Base-by-base conservation (phyloP, 2,797 vertebrate species). In the Chloroceryle inda region DNA sequence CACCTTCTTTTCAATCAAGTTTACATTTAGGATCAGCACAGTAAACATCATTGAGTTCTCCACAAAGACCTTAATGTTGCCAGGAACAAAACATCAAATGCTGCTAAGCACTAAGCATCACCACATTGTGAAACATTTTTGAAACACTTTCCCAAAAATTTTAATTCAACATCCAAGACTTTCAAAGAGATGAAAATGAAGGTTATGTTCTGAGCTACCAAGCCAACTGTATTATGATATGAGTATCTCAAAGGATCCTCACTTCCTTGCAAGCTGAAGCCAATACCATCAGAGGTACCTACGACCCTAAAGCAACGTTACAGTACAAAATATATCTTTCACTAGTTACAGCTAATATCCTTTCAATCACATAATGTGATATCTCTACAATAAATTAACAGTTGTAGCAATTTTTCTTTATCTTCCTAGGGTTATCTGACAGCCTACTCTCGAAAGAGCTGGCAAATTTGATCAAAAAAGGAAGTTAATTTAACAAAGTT, bases 1-100 rank as follows among this genome's bases (percentile, higher is more conserved):
- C 49, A 92, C 33, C 69, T 89, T 86, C 35, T 88, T 95, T 92
- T 92, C 75, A 92, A 89, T 84, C 63, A 85, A 73, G 59, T 63
- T 68, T 67, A 73, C 5, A 2, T 71, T 94, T 82, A 81, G 63
- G 62, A 88, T 83, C 80, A 94, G 42, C 24, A 45, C 4, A 9
- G 33, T 67, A 91, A 94, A 86, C 50, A 75, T 59, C 15, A 27
- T 7, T 42, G 35, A 78, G 18, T 84, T 72, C 49, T 79, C 33
- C 52, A 92, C 62, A 87, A 94, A 89, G 35, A 85, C 22, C 49
- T 50, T 61, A 55, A 35, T 47, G 45, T 29, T 85, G 63, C 55
- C 67, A 66, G 71, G 55, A 83, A 76, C 2, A 11, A 68, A 85
- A 76, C 4, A 1, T 67, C 67, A 63, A 91, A 91, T 67, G 52